Base-by-base conservation (phyloP, 2,888 invertebrate species). In the Drosophila pseudotakahashii region DNA sequence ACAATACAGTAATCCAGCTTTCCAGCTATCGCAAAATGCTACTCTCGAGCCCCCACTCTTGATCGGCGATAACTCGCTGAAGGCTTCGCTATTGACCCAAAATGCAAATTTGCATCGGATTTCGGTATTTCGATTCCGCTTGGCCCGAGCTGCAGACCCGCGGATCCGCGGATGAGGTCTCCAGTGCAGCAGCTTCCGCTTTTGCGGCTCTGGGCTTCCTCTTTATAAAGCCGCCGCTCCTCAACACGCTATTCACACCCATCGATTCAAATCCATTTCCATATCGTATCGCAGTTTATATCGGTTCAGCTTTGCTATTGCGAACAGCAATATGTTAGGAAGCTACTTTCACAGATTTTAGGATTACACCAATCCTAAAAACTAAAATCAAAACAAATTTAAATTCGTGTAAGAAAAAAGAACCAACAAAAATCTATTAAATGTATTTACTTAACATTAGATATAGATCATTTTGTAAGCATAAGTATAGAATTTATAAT, bases 31-130 rank as follows among this genome's bases (percentile, higher is more conserved):
- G 11, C 26, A 4, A 34, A 34, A 34, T 11, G 7, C 19, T 23
- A 11, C 42, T 48, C 16, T 32, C 16, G 32, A 32, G 14, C 47
- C 47, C 47, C 14, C 16, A 11, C 34, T n/a, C n/a, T 39, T 39
- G 19, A 30, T 30, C 58, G 57, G 37, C 36, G 23, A 6, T 45
- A 44, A 42, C 48, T 32, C 37, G 45, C 41, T 44, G 50, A 71
- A 53, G 62, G 72, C 53, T 48, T 71, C 50, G 55, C 55, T 66
- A 67, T 54, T 71, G 86, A 86, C 89, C 89, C 75, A 68, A 90
- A 90, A 90, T 90, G 89, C 81, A 89, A 90, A 90, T 85, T 70
- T 23, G 11, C 51, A 57, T 44, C 36, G 37, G 52, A 14, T 62
- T 37, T 45, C 39, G 47, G 44, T 50, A 14, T 45, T 54, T 73